Evolutionary conservation across 2,113 vertebrate species (phyloP), one percentile per base, ranked within the genome.

Genomic region (Strigops habroptila): DNA sequence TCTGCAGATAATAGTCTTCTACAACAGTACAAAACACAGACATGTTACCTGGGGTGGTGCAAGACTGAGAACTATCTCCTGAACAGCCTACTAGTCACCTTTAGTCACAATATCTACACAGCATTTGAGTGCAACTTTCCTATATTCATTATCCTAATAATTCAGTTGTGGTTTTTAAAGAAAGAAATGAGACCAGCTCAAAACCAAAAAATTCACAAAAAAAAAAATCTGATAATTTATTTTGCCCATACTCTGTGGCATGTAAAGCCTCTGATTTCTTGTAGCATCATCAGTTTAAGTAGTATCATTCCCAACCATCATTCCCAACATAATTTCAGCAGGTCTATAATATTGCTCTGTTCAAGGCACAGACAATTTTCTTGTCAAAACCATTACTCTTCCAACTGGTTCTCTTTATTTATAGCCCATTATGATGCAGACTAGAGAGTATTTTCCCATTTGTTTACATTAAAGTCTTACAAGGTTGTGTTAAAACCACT

Each of bases 371-470:
- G 60, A 81, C 65, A 89, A 92, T 82, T 76, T 88, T 87, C 82
- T 78, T 91, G 65, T 83, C 84, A 92, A 92, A 93, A 71, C 23
- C 41, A 60, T n/a, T 92, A 43, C 14, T 87, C 81, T 92, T 67
- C n/a, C 65, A 95, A 76, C 22, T 77, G 35, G 18, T 59, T 92
- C 12, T 87, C 78, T 84, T 78, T 82, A 79, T 80, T 93, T 93
- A 79, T 70, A 92, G 70, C 62, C 62, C 22, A 23, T 6, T 57
- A 79, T 31, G 22, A 85, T 57, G 78, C 35, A 82, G 31, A 89
- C 79, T 22, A 63, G 5, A 88, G 33, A 48, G 10, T 21, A 83
- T 88, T 77, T 67, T 75, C 53, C 46, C 7, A 7, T 67, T 76
- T 91, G 53, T 41, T 89, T 89, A 59, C 24, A 68, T 31, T 8